A percentile compares a stretch with the other conserved stretches of the same genome.
Conservation (phyloP, 2,113 vertebrate species). For the Phaethornis superciliosus region DNA sequence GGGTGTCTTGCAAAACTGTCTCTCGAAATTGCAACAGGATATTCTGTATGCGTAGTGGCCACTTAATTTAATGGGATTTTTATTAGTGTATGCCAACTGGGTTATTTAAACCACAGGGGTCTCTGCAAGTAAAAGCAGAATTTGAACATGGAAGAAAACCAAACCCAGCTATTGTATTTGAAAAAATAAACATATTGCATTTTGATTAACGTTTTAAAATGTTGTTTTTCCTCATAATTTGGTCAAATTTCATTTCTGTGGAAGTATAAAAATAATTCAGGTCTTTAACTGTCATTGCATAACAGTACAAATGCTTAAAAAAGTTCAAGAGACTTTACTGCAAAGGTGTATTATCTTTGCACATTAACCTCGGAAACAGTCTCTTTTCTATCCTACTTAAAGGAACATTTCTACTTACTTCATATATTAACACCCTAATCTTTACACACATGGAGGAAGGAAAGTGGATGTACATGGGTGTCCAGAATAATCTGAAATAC, state of each 20-base stretch:
- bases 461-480: not conserved
- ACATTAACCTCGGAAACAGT: not conserved
- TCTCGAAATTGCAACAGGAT: slow-evolving; percentile 76
- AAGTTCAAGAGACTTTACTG: not conserved
- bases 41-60: slow-evolving; percentile 73
- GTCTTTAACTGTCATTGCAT: slow-evolving; percentile 8
- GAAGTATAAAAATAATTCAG: not conserved
- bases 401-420: not conserved
- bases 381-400: not conserved
- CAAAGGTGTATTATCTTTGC: not conserved
- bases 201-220: slow-evolving; percentile 69
- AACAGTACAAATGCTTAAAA: not conserved
- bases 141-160: slow-evolving; percentile 51
- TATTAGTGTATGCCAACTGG: slow-evolving; percentile 73
- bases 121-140: slow-evolving; percentile 72
- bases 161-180: slow-evolving; percentile 35
- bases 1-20: slow-evolving; percentile 77
- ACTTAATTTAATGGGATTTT: slow-evolving; percentile 83
- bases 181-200: slow-evolving; percentile 56
- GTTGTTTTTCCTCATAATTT: slow-evolving; percentile 11
- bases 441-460: not conserved
- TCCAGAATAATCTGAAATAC: not conserved
- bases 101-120: slow-evolving; percentile 81
- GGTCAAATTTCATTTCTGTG: slow-evolving; percentile 43
- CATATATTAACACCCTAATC: not conserved